Conservation (phyloP, 2,797 vertebrate species). For the Amblyopsis hoosieri region DNA sequence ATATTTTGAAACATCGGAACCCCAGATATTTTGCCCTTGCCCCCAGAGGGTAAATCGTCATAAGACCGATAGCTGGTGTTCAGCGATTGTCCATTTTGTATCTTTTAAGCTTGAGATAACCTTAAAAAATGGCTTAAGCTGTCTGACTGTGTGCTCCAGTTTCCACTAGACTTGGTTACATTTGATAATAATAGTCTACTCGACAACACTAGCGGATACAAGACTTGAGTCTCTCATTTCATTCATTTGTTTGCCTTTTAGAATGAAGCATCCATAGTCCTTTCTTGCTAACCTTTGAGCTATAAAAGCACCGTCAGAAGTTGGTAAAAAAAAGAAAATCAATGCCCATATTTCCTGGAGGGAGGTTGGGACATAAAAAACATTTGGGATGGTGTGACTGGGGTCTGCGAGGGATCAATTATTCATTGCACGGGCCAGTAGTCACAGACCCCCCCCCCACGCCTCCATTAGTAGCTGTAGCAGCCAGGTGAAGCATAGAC, state of each 20-base stretch:
- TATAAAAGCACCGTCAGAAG: slow-evolving; percentile 32
- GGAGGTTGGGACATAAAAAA: slow-evolving; percentile 56
- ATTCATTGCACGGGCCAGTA: slow-evolving; percentile 58
- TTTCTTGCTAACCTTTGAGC: slow-evolving; percentile 34
- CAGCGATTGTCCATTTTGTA: neutral
- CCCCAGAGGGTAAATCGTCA: too few species aligned
- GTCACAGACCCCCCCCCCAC: slow-evolving; percentile 18
- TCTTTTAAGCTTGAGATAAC: slow-evolving; percentile 34
- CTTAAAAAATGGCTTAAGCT: slow-evolving; percentile 30
- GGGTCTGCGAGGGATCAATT: slow-evolving; percentile 66
- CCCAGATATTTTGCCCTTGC: too few species aligned
- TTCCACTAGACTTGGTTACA: slow-evolving; percentile 44
- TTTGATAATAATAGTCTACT: slow-evolving; percentile 37
- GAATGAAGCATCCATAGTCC: slow-evolving; percentile 9
- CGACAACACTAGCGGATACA: slow-evolving; percentile 32
- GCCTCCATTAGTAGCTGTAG: slow-evolving; percentile 22
- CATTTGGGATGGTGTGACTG: slow-evolving; percentile 48
- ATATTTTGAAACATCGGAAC: too few species aligned
- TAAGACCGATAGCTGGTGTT: too few species aligned
- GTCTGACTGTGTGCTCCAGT: slow-evolving; percentile 40
- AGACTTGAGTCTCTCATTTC: slow-evolving; percentile 19
- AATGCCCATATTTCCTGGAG: slow-evolving; percentile 52
- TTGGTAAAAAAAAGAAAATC: slow-evolving; percentile 45
- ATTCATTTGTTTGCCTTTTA: slow-evolving; percentile 15
- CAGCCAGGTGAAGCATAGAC: slow-evolving; percentile 25